phyloP scores from a whole-genome alignment of 2,797 vertebrate species.

The Helostoma temminkii region DNA sequence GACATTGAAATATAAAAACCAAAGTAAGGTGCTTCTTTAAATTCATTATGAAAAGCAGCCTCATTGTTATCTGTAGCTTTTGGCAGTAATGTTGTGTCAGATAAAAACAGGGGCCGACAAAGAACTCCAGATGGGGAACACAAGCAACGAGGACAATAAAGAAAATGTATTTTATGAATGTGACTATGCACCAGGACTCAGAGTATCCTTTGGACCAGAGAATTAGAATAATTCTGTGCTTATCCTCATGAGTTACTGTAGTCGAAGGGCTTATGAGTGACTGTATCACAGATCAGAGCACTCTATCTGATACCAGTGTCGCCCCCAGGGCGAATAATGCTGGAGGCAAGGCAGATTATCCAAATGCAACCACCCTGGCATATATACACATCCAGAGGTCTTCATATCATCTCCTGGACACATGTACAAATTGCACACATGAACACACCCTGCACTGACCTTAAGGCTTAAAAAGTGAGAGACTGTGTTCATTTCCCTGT shows the following conservation, averaged over 20 bases:
- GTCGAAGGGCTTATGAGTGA: conserved; percentile 64
- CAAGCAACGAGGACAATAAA: neutral
- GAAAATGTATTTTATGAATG: neutral
- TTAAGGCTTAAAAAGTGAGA: conserved; percentile 31
- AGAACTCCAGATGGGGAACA: conserved; percentile 24
- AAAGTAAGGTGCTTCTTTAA: conserved; percentile 20
- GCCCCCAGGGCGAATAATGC: conserved; percentile 42
- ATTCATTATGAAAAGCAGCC: conserved; percentile 50
- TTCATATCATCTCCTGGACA: conserved; percentile 40
- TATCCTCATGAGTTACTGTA: conserved; percentile 62
- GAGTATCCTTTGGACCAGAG: conserved; percentile 59
- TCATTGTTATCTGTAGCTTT: conserved; percentile 43
- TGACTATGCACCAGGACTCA: conserved; percentile 7
- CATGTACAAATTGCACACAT: neutral
- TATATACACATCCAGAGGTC: conserved; percentile 44
- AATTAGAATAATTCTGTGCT: conserved; percentile 67
- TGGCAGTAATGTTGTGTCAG: conserved; percentile 27
- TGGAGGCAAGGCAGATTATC: conserved; percentile 61
- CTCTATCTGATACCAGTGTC: conserved; percentile 52
- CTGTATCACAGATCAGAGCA: conserved; percentile 64
- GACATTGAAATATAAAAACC: neutral
- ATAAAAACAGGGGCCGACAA: conserved; percentile 17
- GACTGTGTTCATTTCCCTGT: conserved; percentile 29
- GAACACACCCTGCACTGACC: conserved; percentile 23
- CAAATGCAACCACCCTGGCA: conserved; percentile 52